Evolutionary conservation across 2,888 invertebrate species (phyloP).

Genomic region (Fragum sueziense): DNA sequence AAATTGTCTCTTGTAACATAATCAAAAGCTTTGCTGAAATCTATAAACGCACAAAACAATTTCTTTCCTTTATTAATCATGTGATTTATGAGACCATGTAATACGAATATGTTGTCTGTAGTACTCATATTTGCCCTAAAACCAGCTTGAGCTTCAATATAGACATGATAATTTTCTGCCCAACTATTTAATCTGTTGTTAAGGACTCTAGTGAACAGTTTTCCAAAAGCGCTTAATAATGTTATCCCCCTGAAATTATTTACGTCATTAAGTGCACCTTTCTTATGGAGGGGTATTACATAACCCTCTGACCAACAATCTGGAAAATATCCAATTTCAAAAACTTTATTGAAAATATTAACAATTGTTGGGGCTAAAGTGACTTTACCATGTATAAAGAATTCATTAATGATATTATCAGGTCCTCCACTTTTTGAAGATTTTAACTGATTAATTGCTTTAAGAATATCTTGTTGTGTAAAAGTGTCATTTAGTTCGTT

Average conservation of each 20-base stretch:
- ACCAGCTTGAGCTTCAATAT: slow-evolving; percentile 37
- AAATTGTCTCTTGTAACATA: slow-evolving; percentile 33
- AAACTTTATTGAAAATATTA: not conserved
- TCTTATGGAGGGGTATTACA: slow-evolving; percentile 21
- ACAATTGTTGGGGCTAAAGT: not conserved
- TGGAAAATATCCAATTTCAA: slow-evolving; percentile 7
- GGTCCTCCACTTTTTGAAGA: not conserved
- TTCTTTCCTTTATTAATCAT: slow-evolving; percentile 16
- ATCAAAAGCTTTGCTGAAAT: slow-evolving; percentile 36
- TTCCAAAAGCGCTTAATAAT: slow-evolving; percentile 9
- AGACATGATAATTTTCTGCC: slow-evolving; percentile 29
- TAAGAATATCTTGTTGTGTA: not conserved
- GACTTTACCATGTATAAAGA: not conserved
- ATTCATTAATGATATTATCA: not conserved
- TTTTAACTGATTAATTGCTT: slow-evolving; percentile 12
- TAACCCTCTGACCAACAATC: not conserved
- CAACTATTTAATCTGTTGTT: slow-evolving; percentile 34
- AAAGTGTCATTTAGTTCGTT: not conserved
- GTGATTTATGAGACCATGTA: slow-evolving; percentile 35
- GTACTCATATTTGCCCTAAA: slow-evolving; percentile 34
- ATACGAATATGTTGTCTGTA: slow-evolving; percentile 31
- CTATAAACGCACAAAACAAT: slow-evolving; percentile 29
- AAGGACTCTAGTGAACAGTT: slow-evolving; percentile 11
- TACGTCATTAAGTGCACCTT: slow-evolving; percentile 3
- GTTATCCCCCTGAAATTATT: slow-evolving; percentile 20